Conservation (phyloP, 2,888 invertebrate genomes). For the Lapara coniferarum region DNA sequence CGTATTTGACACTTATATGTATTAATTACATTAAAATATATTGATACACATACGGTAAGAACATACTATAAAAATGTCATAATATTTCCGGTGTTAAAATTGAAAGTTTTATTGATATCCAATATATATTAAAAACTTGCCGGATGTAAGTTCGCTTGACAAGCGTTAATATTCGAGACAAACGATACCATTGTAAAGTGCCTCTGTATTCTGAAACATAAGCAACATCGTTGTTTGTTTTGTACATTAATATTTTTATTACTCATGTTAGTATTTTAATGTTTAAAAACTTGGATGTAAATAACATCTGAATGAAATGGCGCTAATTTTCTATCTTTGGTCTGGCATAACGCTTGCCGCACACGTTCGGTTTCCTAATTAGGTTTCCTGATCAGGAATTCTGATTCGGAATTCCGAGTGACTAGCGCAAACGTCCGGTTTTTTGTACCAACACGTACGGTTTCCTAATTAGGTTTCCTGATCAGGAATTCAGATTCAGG, state of each 20-base stretch:
- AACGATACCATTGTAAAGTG: constrained; percentile 42
- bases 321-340: background rate
- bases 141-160: constrained; percentile 35
- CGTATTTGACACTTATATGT: constrained; percentile 46
- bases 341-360: too few species aligned
- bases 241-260: constrained; percentile 44
- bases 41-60: background rate
- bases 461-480: too few species aligned
- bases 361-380: too few species aligned
- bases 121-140: constrained; percentile 15
- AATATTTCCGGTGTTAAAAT: background rate
- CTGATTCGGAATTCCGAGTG: too few species aligned
- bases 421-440: too few species aligned
- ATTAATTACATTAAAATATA: constrained; percentile 28
- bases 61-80: background rate
- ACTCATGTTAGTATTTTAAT: constrained; percentile 32
- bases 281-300: constrained; percentile 12
- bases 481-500: too few species aligned
- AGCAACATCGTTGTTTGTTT: constrained; percentile 38
- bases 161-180: constrained; percentile 32
- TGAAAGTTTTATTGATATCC: background rate
- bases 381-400: too few species aligned
- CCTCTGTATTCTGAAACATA: constrained; percentile 44
- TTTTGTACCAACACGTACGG: too few species aligned
- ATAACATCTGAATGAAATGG: constrained; percentile 8